These are phyloP conservation scores for Ara ararauna DNA, from an alignment of 2,797 vertebrate genomes.

Conservation along the genomic window DNA sequence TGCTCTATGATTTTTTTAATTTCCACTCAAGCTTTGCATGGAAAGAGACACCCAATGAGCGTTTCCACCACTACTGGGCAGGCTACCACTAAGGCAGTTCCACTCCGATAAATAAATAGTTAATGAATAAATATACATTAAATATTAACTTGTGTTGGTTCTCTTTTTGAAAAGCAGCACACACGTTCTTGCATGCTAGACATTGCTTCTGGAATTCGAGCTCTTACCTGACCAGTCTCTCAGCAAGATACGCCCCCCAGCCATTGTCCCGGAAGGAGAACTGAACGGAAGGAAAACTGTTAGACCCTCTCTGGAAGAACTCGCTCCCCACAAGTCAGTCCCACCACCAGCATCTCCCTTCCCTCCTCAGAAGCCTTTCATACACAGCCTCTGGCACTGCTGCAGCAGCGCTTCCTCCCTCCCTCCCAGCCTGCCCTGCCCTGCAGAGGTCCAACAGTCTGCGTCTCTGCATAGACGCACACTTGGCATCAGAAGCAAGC, in stretches of 20 bases:
- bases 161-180: not conserved
- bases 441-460: not conserved
- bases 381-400: not conserved
- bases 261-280: constrained; percentile 88
- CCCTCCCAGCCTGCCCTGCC: not conserved
- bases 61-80: not conserved
- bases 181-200: not conserved
- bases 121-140: not conserved
- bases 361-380: not conserved
- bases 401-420: accelerated
- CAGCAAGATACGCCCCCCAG: constrained; percentile 88
- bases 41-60: not conserved
- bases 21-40: not conserved
- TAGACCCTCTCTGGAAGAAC: not conserved
- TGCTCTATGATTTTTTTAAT: not conserved
- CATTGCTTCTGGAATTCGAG: not conserved
- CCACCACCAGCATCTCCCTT: not conserved
- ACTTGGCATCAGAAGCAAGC: not conserved
- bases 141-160: not conserved
- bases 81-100: not conserved
- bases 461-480: accelerated
- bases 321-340: not conserved
- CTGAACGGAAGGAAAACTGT: constrained; percentile 73
- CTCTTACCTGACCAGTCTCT: constrained; percentile 88
- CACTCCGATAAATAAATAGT: not conserved